phyloP scores from a whole-genome alignment of 1,140 invertebrate species.

The Panulirus ornatus region DNA sequence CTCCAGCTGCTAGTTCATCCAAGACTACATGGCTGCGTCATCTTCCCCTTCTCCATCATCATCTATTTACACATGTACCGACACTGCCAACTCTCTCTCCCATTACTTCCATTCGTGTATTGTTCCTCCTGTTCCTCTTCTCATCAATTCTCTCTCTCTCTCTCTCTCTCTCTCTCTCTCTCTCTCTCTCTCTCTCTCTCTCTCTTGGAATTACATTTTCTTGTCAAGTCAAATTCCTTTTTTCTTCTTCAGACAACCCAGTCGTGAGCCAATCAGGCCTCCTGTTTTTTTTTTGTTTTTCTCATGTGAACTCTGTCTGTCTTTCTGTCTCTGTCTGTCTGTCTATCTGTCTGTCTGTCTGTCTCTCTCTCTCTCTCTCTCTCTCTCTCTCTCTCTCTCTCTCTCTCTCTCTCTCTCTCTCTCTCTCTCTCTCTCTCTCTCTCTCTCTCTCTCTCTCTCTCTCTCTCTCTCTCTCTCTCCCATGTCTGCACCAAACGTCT shows the following conservation, averaged over 20 bases:
- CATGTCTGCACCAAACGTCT: background rate
- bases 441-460: conserved; percentile 29
- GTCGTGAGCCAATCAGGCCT: too few species aligned
- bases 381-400: conserved; percentile 47
- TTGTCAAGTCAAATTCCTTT: background rate
- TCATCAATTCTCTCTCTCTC: background rate
- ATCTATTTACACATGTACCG: background rate
- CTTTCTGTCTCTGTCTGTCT: conserved; percentile 34
- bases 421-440: background rate
- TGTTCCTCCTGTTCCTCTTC: too few species aligned
- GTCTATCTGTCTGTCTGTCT: conserved; percentile 28
- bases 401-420: background rate
- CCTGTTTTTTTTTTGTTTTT: too few species aligned
- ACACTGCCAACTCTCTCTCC: background rate
- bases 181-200: background rate
- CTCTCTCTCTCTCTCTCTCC: background rate
- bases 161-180: too few species aligned
- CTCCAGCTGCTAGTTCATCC: too few species aligned
- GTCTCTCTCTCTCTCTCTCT: conserved; percentile 41
- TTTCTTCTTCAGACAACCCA: background rate
- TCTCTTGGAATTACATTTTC: background rate
- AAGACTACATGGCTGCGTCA: too few species aligned
- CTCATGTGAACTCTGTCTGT: background rate
- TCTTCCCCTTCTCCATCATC: too few species aligned
- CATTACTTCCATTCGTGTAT: background rate